Percentiles rank a stretch among this genome's conserved stretches.
Evolutionary conservation across 2,113 vertebrate species (phyloP).

Genomic region (Elanus axillaris): DNA sequence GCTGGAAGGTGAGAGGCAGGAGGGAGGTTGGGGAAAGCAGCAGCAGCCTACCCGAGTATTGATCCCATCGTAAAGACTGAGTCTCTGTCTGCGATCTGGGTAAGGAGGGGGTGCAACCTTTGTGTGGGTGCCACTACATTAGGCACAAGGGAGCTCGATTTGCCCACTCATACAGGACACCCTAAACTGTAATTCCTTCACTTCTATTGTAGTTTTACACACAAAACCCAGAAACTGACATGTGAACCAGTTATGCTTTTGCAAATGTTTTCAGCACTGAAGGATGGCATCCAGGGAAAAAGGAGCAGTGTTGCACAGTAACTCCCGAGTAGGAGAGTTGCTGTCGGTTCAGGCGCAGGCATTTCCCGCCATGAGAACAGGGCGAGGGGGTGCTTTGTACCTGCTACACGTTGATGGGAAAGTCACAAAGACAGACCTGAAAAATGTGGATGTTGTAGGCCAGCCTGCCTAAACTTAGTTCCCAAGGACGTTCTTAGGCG

Average conservation of each 20-base stretch:
- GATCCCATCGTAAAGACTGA: not conserved
- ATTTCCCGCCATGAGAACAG: not conserved
- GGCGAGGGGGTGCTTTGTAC: not conserved
- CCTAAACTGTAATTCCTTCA: not conserved
- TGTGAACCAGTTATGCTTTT: not conserved
- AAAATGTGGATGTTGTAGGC: not conserved
- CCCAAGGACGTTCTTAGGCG: not conserved
- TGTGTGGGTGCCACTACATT: not conserved
- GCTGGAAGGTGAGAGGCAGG: not conserved
- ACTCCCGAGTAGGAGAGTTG: not conserved
- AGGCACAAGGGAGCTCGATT: not conserved
- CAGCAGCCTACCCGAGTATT: not conserved
- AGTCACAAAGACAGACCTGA: not conserved
- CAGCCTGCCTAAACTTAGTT: not conserved
- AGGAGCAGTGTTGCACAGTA: not conserved
- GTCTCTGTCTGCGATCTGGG: not conserved
- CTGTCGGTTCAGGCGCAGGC: not conserved
- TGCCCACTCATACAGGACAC: not conserved
- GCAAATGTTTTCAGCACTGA: not conserved
- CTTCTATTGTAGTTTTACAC: fast-evolving
- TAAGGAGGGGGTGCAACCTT: not conserved
- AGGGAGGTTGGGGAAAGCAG: too few relatives aligned
- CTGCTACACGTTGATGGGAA: not conserved
- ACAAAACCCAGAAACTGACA: too few relatives aligned
- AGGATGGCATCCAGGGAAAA: not conserved